Base-by-base conservation (phyloP, 2,797 vertebrate species). In the Ptychadena robeensis region DNA sequence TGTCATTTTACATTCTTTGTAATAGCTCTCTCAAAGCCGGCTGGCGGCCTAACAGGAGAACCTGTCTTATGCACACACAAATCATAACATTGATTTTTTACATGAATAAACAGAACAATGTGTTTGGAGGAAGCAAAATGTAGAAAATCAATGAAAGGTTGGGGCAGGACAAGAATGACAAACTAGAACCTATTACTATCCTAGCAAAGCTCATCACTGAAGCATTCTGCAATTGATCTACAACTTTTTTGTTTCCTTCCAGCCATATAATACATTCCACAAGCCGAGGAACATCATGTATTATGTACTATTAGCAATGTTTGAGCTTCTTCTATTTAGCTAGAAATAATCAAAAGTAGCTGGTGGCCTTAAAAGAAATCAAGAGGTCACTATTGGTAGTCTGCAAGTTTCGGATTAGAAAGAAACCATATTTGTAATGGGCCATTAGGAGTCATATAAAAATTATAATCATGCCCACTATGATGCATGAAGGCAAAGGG, bases 51-150 rank as follows among this genome's bases (percentile, higher is more conserved):
- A 63, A 72, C 27, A 34, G 44, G 35, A 27, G 68, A 31, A 64
- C 59, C 37, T 22, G 81, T 53, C 37, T 82, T 70, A 38, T 67
- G 53, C 63, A 2, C 53, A 70, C 53, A 82, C 73, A 82, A 76
- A 82, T 82, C 44, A 82, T 68, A 76, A 70, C 65, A 82, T 82
- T 48, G 81, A 76, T 76, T 76, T 82, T 35, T n/a, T 70, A 34
- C 18, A 57, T 75, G 73, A 82, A 82, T 82, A 76, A 82, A 76
- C 53, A 63, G 65, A 70, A 75, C 80, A 82, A 76, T 77, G 81
- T 77, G 57, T 61, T 82, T 75, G 30, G 73, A 64, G 66, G 53
- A 70, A 70, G 40, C 31, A 71, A 70, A 34, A 76, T 70, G 73
- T 63, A 71, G 32, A 82, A 82, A 82, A 82, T 76, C 81, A 70